A percentile compares a stretch with the other conserved stretches of the same genome.
Conservation (phyloP, 2,113 vertebrate genomes). For the Lamprologus ornatipinnis region DNA sequence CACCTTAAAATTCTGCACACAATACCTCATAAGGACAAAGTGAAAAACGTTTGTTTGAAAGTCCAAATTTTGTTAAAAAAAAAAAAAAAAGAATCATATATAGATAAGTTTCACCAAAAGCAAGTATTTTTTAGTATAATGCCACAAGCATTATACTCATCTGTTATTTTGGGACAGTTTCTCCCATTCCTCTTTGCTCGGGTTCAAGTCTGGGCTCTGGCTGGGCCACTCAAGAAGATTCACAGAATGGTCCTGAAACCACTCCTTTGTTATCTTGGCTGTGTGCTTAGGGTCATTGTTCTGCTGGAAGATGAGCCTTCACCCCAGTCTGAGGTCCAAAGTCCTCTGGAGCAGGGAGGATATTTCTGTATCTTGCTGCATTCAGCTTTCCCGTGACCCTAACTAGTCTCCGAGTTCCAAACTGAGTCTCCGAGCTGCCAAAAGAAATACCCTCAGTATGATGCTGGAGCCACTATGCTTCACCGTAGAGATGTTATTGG, state of each 20-base stretch:
- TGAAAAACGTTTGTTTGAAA: background rate
- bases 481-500: background rate
- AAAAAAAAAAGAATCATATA: background rate
- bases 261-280: background rate
- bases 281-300: background rate
- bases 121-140: background rate
- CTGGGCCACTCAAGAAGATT: background rate
- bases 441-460: background rate
- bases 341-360: background rate
- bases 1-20: background rate
- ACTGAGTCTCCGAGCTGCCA: background rate
- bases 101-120: background rate
- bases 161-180: background rate
- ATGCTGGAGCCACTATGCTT: background rate
- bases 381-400: background rate
- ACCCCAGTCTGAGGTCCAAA: background rate
- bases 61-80: background rate
- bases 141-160: background rate
- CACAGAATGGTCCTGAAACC: background rate
- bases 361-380: background rate
- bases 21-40: background rate
- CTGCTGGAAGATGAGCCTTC: background rate
- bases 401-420: background rate
- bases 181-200: background rate
- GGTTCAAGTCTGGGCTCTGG: background rate